phyloP scores from a whole-genome alignment of 2,797 vertebrate genomes.

The Melopsittacus undulatus region DNA sequence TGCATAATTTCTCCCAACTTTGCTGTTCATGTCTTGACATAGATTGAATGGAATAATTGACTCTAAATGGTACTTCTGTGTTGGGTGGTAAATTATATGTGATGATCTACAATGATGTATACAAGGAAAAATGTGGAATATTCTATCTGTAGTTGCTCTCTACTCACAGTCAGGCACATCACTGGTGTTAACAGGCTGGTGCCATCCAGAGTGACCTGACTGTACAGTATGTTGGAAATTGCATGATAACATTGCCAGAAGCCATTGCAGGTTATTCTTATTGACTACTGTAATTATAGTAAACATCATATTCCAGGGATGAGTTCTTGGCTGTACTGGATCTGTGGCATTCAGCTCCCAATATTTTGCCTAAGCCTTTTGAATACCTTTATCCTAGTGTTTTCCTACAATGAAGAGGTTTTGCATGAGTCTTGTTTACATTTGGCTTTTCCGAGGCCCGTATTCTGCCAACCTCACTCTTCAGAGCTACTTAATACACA shows the following conservation, averaged over 20 bases:
- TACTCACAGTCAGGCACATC: slow-evolving; percentile 7
- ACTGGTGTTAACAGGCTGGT: background rate
- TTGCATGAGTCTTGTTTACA: background rate
- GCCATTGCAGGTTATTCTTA: background rate
- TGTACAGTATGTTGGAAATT: background rate
- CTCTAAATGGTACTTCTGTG: background rate
- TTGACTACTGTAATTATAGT: slow-evolving; percentile 9
- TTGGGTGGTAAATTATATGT: background rate
- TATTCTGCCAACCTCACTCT: background rate
- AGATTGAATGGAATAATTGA: slow-evolving; percentile 42
- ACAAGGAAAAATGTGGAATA: slow-evolving; percentile 34
- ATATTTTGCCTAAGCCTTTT: background rate
- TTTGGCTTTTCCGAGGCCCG: background rate
- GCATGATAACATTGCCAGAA: background rate
- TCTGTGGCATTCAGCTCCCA: background rate
- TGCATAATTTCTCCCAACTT: slow-evolving; percentile 4
- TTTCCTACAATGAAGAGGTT: background rate
- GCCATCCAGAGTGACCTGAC: background rate
- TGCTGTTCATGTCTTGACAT: slow-evolving; percentile 22
- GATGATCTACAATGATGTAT: background rate
- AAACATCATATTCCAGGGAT: background rate
- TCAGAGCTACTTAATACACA: background rate
- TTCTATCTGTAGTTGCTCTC: slow-evolving; percentile 29
- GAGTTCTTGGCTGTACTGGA: background rate
- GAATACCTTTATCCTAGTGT: background rate